A percentile compares a stretch with the other conserved stretches of the same genome.
These are phyloP conservation scores for Drosophila tropicalis DNA, from an alignment of 1,140 invertebrate genomes.

Conservation along the genomic window DNA sequence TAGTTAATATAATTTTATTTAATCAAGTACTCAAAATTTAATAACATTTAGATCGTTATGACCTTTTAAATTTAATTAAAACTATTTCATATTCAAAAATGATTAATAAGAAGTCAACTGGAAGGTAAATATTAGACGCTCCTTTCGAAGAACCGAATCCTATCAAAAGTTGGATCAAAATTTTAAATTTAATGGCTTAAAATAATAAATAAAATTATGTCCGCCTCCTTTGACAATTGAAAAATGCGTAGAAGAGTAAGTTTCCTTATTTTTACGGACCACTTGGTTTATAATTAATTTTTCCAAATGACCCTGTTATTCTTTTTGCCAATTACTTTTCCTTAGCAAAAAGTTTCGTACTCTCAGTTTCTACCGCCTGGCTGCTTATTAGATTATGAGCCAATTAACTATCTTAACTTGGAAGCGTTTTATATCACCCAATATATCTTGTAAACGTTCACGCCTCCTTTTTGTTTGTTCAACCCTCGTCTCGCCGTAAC, in stretches of 20 bases:
- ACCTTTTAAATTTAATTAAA: too few species aligned
- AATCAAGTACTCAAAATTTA: too few species aligned
- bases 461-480: background rate
- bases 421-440: slow-evolving; percentile 38
- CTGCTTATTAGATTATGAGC: slow-evolving; percentile 33
- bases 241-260: background rate
- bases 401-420: slow-evolving; percentile 33
- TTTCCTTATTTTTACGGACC: background rate
- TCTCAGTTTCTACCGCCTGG: background rate
- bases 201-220: too few species aligned
- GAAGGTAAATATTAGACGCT: too few species aligned
- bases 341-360: background rate
- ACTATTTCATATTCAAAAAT: too few species aligned
- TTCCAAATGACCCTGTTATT: background rate
- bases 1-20: background rate
- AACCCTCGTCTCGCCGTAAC: background rate
- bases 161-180: too few species aligned
- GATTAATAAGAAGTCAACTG: too few species aligned
- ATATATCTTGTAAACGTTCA: slow-evolving; percentile 4
- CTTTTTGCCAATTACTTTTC: background rate
- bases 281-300: background rate
- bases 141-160: too few species aligned
- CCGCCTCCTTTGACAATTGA: too few species aligned
- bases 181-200: too few species aligned
- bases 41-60: too few species aligned